Evolutionary conservation across 64 coral and sea anemone genomes (phyloP), one percentile per base, ranked within the genome.

Genomic region (Actinia equina): DNA sequence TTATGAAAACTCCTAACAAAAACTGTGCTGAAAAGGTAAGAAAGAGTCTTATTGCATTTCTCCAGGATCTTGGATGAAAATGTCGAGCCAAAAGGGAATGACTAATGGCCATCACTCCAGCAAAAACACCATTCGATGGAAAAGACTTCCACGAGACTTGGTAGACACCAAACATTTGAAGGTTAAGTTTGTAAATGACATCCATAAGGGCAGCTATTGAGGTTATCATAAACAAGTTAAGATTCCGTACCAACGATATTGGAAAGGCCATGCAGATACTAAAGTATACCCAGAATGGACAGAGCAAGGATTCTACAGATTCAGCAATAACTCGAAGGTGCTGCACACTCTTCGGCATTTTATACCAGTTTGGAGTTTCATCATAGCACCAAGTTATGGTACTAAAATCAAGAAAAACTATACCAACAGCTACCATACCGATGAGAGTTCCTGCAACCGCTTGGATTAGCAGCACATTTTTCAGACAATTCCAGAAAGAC

Each of bases 81-180:
- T 82, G 18, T 23, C 82, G 78, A 52, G 86, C 90, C 58, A 95
- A 69, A 16, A 86, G 86, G 44, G 61, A 92, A 59, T 89, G 88
- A 61, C 88, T 91, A 22, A 95, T 67, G 11, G 87, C 8, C 10
- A 95, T 44, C 57, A 92, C 18, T 1, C 62, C n/a, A 2, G 30
- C 85, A 65, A 95, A 95, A 3, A 92, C 43, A 6, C 63, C 83
- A 49, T 95, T 95, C 37, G 91, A 51, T 10, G 86, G 93, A 86
- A 91, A 89, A 1, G 86, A 95, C 87, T 80, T 95, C 89, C 93
- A 88, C 15, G 89, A 71, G 3, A 82, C 64, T 49, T 82, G 65
- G 62, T 88, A 95, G 56, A 88, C 82, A 22, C 93, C 93, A 55
- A 71, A 91, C 30, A 95, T 82, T 56, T 95, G 89, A 43, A 95